phyloP scores from a whole-genome alignment of 2,797 vertebrate genomes.

The Denticeps clupeoides region DNA sequence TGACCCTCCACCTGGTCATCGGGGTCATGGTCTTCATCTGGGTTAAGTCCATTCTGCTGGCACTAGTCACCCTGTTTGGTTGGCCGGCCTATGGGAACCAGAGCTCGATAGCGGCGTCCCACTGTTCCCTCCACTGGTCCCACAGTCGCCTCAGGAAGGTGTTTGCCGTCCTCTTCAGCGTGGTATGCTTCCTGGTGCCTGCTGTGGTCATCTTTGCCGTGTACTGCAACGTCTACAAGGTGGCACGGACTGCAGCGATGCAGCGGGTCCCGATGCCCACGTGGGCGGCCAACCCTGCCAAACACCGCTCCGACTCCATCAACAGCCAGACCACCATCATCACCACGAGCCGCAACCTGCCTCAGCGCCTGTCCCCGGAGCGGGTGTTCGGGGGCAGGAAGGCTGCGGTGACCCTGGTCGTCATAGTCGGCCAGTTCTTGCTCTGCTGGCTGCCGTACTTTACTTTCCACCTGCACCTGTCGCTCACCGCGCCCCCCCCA shows the following conservation, averaged over 20 bases:
- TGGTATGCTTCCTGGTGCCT: conserved; percentile 75
- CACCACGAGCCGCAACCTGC: conserved; percentile 49
- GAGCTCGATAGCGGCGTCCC: conserved; percentile 75
- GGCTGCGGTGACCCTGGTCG: conserved; percentile 76
- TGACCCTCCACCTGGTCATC: conserved; percentile 72
- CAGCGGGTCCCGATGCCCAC: conserved; percentile 54
- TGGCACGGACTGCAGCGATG: conserved; percentile 75
- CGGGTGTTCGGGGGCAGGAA: conserved; percentile 72
- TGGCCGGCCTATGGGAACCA: conserved; percentile 70
- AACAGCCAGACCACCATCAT: conserved; percentile 81
- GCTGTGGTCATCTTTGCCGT: conserved; percentile 74
- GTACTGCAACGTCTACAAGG: conserved; percentile 78
- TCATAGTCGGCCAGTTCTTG: conserved; percentile 87
- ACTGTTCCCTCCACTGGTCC: conserved; percentile 76
- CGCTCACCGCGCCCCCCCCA: conserved; percentile 44
- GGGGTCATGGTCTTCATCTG: conserved; percentile 72
- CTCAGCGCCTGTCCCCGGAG: conserved; percentile 61
- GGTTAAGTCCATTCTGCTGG: conserved; percentile 71
- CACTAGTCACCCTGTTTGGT: conserved; percentile 69
- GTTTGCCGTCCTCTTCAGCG: conserved; percentile 79
- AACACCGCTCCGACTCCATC: conserved; percentile 70
- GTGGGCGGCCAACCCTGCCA: conserved; percentile 49
- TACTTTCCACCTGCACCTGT: conserved; percentile 74
- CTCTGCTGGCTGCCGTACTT: conserved; percentile 91
- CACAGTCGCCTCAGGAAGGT: conserved; percentile 68